Evolutionary conservation across 53 echinoderm and acorn worm genomes (phyloP), one percentile per base, ranked within the genome.

Genomic region (Astropecten irregularis): DNA sequence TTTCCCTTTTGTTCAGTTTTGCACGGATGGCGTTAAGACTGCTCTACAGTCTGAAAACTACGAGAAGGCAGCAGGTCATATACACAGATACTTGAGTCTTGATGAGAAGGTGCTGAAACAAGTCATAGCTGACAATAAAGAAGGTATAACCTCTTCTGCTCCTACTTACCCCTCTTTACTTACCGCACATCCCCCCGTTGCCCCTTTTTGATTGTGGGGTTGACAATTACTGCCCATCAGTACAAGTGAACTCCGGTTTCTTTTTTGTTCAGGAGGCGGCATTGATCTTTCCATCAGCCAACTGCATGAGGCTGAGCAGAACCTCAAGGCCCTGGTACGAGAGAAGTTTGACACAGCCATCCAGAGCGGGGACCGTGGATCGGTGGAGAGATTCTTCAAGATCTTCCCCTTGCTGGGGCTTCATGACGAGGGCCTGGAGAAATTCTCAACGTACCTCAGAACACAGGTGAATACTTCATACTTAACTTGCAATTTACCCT

Each of bases 11-110:
- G 20, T 15, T 9, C 71, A 97, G 99, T 97, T 97, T 81, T 97
- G 99, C 68, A 97, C 99, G 11, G 99, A 97, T 77, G 99, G 99
- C 16, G 99, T 97, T 44, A 90, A 97, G 79, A 97, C 92, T 7
- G 94, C 94, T 15, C 87, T 97, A 0, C 99, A 94, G 68, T 88
- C 89, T 1, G 94, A 94, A 55, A 94, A 97, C 33, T 97, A 94
- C 77, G 99, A 97, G 81, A 94, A 97, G 58, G 99, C 99, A 53
- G 99, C 99, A 11, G 99, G 94, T 38, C 99, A 97, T 54, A 93
- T 97, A 25, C 99, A 97, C 68, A 82, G 99, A 31, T 97, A 94
- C 39, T 92, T 97, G 26, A 94, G 87, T 19, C 88, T 97, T 2
- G 99, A 97, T 66, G 99, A 94, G 72, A 94, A 97, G 73, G 99